Base-by-base conservation (phyloP, 2,797 vertebrate species). In the Poecilia velifera region DNA sequence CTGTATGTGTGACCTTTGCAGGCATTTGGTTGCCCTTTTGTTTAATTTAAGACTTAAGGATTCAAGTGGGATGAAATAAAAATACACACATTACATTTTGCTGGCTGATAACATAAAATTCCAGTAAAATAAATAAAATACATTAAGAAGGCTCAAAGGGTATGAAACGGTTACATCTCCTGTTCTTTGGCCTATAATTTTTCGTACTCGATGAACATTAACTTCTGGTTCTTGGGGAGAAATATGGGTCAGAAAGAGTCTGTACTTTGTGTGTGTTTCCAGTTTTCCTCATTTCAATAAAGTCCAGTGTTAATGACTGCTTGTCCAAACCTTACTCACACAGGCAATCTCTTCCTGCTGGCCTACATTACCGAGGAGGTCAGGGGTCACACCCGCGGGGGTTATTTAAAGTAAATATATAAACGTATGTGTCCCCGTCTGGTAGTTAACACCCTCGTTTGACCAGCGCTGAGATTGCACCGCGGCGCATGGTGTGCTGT, bases 401-500 rank as follows among this genome's bases (percentile, higher is more conserved):
- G 95, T 95, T 96, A 95, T 96, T 96, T 94, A 95, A 95, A 96
- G 95, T 96, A 97, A 97, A 96, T 96, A 96, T 95, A 96, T 94
- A 94, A 95, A 94, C 90, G 91, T 91, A 96, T 94, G 93, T 90
- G 89, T 97, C 96, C 96, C 95, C 57, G 88, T 92, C 90, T 89
- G 90, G 94, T 95, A 95, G 91, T 96, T 96, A 96, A 92, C 93
- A 91, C 90, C 94, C 95, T 94, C 93, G 93, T 95, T 94, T 94
- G 95, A 94, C 93, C 91, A 91, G 94, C 92, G 92, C 94, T 94
- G 93, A 96, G 95, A 96, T 95, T 95, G 95, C 94, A 91, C 90
- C 82, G 88, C 88, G n/a, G 90, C 85, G 75, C 86, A 88, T 88
- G 66, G 89, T 88, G 90, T 93, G 90, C 91, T 90, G 89, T 82